A percentile compares a stretch with the other conserved stretches of the same genome.
Evolutionary conservation across 2,888 invertebrate genomes (phyloP).

Genomic region (Amphipyra tragopoginis): DNA sequence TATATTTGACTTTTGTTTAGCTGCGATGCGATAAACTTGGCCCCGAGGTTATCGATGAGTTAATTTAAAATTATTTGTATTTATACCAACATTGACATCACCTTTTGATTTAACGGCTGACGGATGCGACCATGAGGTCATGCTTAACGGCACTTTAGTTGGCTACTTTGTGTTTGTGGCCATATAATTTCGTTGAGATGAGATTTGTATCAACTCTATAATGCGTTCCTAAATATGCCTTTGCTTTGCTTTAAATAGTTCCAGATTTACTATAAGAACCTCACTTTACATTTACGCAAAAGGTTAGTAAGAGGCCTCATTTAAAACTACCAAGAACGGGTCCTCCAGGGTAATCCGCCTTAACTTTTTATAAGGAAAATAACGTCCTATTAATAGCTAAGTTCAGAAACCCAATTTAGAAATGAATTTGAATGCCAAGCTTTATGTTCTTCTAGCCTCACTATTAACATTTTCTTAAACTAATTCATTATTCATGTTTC

Average conservation of each 20-base stretch:
- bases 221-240: background rate
- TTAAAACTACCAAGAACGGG: background rate
- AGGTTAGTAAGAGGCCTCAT: background rate
- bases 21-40: slow-evolving; percentile 17
- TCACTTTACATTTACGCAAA: no score
- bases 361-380: no score
- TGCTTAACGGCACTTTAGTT: slow-evolving; percentile 17
- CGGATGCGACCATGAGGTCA: slow-evolving; percentile 38
- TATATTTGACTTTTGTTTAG: slow-evolving; percentile 30
- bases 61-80: slow-evolving; percentile 30
- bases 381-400: no score
- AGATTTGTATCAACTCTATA: slow-evolving; percentile 7
- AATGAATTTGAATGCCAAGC: no score
- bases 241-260: no score
- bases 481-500: no score
- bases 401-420: no score
- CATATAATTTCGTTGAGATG: slow-evolving; percentile 13
- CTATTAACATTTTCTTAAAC: no score
- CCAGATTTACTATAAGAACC: no score
- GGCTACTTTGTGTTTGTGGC: slow-evolving; percentile 13
- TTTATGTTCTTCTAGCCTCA: no score
- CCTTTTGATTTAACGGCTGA: slow-evolving; percentile 32
- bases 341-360: no score
- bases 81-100: slow-evolving; percentile 54
- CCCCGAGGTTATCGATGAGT: slow-evolving; percentile 42